Evolutionary conservation across 2,888 invertebrate species (phyloP), one percentile per base, ranked within the genome.

Genomic region (Thymelicus sylvestris): DNA sequence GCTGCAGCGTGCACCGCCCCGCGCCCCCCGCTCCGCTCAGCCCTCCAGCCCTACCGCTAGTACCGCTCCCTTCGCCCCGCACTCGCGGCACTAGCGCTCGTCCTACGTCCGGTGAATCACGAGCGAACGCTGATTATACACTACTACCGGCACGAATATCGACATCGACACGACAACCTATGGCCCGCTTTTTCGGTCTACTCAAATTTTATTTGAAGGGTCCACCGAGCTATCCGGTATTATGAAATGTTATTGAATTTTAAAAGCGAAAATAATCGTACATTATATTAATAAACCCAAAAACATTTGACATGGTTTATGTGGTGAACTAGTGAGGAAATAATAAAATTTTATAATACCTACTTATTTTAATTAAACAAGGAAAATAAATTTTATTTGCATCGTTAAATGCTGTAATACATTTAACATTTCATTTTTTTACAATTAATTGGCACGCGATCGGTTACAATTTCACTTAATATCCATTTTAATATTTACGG

Each of bases 1-100:
- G 91, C 90, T 91, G 92, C 93, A 91, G 87, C 90, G 90, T 91
- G 91, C 91, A 91, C 86, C 89, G 85, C 82, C 87, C 89, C 89
- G 84, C 89, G 72, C 79, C 72, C 74, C 75, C 59, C 86, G 85
- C 86, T 83, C 86, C 79, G 83, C 83, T 79, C 86, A 80, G 81
- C 86, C 81, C 80, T 73, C 78, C 77, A 72, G 81, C 80, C 80
- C 78, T 79, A 81, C 85, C 84, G 80, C 81, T 77, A 80, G 77
- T 79, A 81, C 85, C 84, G 80, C 81, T 77, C 75, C 77, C 78
- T 76, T 74, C 81, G 74, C 82, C 76, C 74, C 81, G 67, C 74
- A 67, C 71, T 52, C 81, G 78, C 82, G 81, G 67, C 74, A 66
- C 71, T 52, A 80, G 78, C 82, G 81, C 83, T 84, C 84, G 87